Evolutionary conservation across 30 jellyfish, hydroid and myxozoan species (phyloP).

Genomic region (Hydractinia echinata): DNA sequence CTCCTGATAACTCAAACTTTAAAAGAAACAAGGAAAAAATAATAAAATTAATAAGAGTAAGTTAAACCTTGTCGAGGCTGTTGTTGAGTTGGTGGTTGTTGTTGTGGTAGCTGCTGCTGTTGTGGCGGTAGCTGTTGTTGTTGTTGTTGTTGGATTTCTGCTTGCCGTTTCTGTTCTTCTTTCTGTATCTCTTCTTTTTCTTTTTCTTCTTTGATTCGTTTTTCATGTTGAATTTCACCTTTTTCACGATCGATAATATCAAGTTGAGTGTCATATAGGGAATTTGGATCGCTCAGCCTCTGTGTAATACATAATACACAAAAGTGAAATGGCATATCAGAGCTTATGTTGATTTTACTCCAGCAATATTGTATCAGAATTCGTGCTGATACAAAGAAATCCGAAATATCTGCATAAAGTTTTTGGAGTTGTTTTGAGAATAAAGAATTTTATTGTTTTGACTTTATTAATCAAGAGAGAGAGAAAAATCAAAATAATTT

Average conservation of each 20-base stretch:
- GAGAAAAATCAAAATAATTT: background rate
- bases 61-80: background rate
- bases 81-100: background rate
- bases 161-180: constrained; percentile 40
- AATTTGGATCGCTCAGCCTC: constrained; percentile 56
- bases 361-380: too few species aligned
- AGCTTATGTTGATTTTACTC: background rate
- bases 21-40: too few species aligned
- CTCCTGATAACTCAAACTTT: too few species aligned
- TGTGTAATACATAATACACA: constrained; percentile 1
- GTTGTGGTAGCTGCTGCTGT: background rate
- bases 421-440: too few species aligned
- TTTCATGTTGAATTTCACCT: constrained; percentile 35
- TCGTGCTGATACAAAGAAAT: too few species aligned
- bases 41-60: too few species aligned
- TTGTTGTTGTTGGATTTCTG: constrained; percentile 48
- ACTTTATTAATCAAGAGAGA: background rate
- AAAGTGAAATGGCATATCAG: constrained; percentile 1
- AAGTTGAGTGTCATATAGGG: constrained; percentile 57
- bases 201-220: constrained; percentile 28
- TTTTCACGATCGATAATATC: constrained; percentile 57
- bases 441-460: too few species aligned
- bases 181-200: constrained; percentile 49
- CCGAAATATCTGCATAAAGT: too few species aligned
- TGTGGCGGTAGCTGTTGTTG: constrained; percentile 39